Percentiles rank a stretch among this genome's conserved stretches.
phyloP scores from a whole-genome alignment of 2,113 vertebrate species.

The Anas platyrhynchos region DNA sequence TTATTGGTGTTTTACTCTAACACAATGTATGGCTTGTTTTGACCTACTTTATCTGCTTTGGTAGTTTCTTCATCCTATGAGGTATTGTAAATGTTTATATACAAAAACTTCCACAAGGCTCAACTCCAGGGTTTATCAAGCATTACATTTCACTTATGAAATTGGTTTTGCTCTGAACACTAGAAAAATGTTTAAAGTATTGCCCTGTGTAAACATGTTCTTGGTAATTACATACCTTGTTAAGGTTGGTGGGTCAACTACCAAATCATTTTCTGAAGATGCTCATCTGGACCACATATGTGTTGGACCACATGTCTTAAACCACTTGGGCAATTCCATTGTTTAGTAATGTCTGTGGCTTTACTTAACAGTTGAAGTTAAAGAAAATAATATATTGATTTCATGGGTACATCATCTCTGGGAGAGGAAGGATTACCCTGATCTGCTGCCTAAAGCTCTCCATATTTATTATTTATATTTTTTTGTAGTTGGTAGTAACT shows the following conservation, averaged over 20 bases:
- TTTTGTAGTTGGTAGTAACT: background rate
- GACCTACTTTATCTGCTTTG: background rate
- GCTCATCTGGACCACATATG: background rate
- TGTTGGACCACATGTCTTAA: background rate
- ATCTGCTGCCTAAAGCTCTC: background rate
- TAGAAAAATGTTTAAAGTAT: background rate
- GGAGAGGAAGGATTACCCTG: background rate
- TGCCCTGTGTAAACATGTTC: background rate
- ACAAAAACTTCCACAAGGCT: background rate
- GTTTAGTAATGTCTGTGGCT: background rate
- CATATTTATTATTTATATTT: background rate
- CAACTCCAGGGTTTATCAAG: background rate
- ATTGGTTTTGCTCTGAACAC: background rate
- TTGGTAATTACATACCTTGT: background rate
- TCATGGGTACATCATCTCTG: background rate
- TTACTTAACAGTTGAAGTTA: background rate
- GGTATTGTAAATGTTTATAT: background rate
- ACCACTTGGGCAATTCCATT: background rate
- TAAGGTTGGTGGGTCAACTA: background rate
- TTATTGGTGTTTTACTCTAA: slow-evolving; percentile 27
- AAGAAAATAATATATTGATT: background rate
- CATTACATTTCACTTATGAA: background rate
- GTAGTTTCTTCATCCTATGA: background rate
- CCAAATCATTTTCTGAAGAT: background rate
- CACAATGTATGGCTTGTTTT: background rate